Evolutionary conservation across 2,113 vertebrate species (phyloP), one percentile per base, ranked within the genome.

Genomic region (Pelodiscus sinensis): DNA sequence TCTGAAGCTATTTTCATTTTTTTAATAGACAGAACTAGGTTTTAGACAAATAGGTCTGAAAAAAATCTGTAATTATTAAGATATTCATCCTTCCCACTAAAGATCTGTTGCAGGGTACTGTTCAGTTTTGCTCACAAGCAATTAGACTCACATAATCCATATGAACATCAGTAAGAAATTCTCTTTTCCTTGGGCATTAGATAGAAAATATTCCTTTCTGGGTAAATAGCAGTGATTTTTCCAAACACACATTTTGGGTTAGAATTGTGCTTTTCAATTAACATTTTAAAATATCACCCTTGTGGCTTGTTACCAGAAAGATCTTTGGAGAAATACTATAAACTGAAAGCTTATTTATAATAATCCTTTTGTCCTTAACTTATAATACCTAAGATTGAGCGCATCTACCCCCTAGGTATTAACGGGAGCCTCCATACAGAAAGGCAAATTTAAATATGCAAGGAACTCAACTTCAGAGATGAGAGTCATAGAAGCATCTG

Each of bases 71-170:
- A 92, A 86, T 93, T 82, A 84, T 25, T 18, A 91, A 91, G 60
- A n/a, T 44, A 81, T 92, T 68, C 86, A 35, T 81, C 75, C 38
- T 29, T 4, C 29, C 75, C 73, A 84, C 51, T 25, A 24, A 65
- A 79, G 65, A 90, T 9, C 62, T 82, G 86, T 24, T 58, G 10
- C 22, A 85, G 21, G n/a, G 19, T 73, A 44, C 13, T 87, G 65
- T 92, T 87, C 8, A 92, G 75, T 79, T 84, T n/a, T 91, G 18
- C n/a, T 27, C 24, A 81, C 18, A 88, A 87, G 78, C 56, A 94
- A 82, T 55, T 86, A 54, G 51, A 89, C 11, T 75, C 50, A 85
- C 55, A 81, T 9, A 81, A 58, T 8, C 35, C 13, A n/a, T 79
- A 44, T 54, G 51, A 60, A 35, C 8, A 6, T 50, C 11, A 86